Evolutionary conservation across 2,113 vertebrate species (phyloP).

Genomic region (Vulpes vulpes): DNA sequence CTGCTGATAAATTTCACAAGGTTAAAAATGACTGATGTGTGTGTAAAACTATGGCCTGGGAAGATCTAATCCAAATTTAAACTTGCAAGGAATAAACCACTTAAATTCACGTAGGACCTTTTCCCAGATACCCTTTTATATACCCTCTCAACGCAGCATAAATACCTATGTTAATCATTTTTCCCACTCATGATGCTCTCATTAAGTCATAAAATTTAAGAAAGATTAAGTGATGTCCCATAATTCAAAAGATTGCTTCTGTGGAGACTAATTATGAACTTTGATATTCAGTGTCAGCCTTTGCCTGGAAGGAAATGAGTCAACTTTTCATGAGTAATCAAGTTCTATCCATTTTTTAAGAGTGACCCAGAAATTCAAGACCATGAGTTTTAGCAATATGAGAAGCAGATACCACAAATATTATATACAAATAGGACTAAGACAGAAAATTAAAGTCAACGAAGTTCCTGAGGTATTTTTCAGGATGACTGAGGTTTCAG

Average conservation of each 20-base stretch:
- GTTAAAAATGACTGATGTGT: neutral
- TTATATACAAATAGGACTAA: conserved; percentile 12
- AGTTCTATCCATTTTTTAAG: conserved; percentile 60
- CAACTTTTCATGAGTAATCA: conserved; percentile 73
- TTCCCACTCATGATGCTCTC: conserved; percentile 9
- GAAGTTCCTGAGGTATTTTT: conserved; percentile 54
- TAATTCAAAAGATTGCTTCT: conserved; percentile 16
- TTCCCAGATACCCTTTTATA: neutral
- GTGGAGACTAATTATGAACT: conserved; percentile 31
- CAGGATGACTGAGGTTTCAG: conserved; percentile 55
- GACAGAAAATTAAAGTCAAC: conserved; percentile 34
- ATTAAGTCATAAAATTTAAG: conserved; percentile 41
- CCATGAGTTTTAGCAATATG: conserved; percentile 37
- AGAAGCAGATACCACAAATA: conserved; percentile 63
- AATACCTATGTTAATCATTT: neutral
- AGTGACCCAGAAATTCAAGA: conserved; percentile 64
- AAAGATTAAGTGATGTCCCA: neutral
- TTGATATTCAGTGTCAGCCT: conserved; percentile 44
- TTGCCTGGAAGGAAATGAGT: conserved; percentile 79
- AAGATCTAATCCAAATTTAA: conserved; percentile 28
- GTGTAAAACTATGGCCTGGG: neutral
- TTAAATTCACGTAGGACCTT: neutral
- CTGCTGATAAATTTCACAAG: neutral
- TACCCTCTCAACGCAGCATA: neutral
- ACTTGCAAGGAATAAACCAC: neutral